A percentile compares a stretch with the other conserved stretches of the same genome.
phyloP scores from a whole-genome alignment of 1,140 invertebrate species.

The Calliphora vicina region DNA sequence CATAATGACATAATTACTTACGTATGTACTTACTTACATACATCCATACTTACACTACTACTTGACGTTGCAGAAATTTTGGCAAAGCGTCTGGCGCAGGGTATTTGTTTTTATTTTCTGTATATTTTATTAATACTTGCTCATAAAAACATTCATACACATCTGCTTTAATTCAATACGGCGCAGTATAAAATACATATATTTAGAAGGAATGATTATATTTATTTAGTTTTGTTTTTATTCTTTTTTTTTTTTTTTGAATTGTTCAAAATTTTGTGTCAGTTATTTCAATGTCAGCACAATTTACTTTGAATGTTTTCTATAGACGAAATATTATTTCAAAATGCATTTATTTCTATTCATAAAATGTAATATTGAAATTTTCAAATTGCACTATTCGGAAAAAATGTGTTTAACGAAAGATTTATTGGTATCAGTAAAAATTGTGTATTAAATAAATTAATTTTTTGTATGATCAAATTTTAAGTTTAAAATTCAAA shows the following conservation, averaged over 20 bases:
- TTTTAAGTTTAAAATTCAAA: too few species aligned
- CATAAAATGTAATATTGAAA: background rate
- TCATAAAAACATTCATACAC: too few species aligned
- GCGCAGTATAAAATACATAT: background rate
- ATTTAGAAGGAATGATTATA: background rate
- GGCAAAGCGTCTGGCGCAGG: background rate
- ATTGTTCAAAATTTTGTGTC: background rate
- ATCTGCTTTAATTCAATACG: slow-evolving; percentile 11
- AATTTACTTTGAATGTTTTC: slow-evolving; percentile 8
- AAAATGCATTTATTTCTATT: too few species aligned
- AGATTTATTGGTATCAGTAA: background rate
- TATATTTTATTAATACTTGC: background rate
- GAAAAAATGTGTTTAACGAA: background rate
- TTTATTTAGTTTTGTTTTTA: background rate
- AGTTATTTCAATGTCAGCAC: slow-evolving; percentile 32
- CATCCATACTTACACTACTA: background rate
- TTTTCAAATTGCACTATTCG: background rate
- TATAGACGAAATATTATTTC: background rate
- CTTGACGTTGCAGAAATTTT: slow-evolving; percentile 10
- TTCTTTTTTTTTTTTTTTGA: background rate
- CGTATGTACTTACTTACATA: background rate
- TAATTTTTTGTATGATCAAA: too few species aligned
- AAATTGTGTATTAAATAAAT: too few species aligned
- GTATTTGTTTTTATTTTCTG: background rate
- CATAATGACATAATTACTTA: background rate